These are phyloP conservation scores for Atopsyche davidsoni DNA, from an alignment of 1,140 invertebrate species.

Conservation along the genomic window DNA sequence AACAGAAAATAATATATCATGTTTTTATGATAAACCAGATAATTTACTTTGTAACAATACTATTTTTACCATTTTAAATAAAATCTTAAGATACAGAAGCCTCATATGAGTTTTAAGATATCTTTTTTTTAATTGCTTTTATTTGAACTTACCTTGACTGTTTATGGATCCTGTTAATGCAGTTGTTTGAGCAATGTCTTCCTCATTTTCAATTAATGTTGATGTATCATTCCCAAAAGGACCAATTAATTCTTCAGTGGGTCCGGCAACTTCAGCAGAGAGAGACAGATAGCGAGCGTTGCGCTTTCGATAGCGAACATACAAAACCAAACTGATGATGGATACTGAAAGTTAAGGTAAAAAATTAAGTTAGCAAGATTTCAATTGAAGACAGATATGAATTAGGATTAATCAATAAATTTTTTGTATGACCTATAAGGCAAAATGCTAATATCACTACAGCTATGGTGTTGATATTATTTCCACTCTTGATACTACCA, in stretches of 20 bases:
- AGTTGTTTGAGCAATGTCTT: slow-evolving; percentile 20
- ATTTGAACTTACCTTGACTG: no score
- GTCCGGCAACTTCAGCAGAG: slow-evolving; percentile 31
- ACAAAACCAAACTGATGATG: slow-evolving; percentile 41
- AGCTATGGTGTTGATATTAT: slow-evolving; percentile 38
- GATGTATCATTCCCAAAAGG: slow-evolving; percentile 35
- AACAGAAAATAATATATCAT: background rate
- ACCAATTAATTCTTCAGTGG: slow-evolving; percentile 13
- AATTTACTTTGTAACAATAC: background rate
- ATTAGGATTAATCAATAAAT: no score
- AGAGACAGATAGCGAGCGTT: slow-evolving; percentile 35
- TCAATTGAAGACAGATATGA: slow-evolving; percentile 19
- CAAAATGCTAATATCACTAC: slow-evolving; percentile 40
- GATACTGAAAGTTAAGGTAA: slow-evolving; percentile 35
- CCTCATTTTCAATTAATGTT: slow-evolving; percentile 39
- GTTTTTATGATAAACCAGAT: slow-evolving; percentile 2
- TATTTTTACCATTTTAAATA: background rate
- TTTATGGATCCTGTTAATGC: slow-evolving; percentile 17
- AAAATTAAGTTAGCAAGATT: background rate
- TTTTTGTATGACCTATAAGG: no score
- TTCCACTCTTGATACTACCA: slow-evolving; percentile 30
- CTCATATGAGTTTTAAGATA: slow-evolving; percentile 3
- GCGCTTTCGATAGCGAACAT: slow-evolving; percentile 41
- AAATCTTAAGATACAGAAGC: background rate
- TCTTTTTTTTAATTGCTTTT: no score